Base-by-base conservation (phyloP, 2,113 vertebrate genomes). In the Marmota flaviventris region DNA sequence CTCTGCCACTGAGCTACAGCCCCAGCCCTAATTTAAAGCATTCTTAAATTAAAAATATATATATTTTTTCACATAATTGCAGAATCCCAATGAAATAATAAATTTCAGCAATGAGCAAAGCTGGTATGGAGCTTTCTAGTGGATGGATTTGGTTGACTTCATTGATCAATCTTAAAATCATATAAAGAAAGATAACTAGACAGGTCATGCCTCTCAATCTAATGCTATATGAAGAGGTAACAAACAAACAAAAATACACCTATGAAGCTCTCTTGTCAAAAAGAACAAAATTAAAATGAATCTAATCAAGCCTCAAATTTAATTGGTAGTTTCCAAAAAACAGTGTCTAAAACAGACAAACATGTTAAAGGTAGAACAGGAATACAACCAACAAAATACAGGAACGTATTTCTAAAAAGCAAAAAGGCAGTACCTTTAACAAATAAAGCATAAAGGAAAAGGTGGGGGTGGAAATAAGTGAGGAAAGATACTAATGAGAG, bases 321-420 rank as follows among this genome's bases (percentile, higher is more conserved):
- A 53, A 92, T 58, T 22, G 81, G 42, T 86, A 82, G 67, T 79
- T 73, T 75, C 67, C 56, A 87, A 29, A 92, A 95, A 92, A 45
- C 56, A 85, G 2, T 78, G 25, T 78, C 75, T 51, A 75, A 16
- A 63, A 91, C 34, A 91, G 73, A 85, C 24, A 25, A 91, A 69
- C 29, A 51, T 65, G 8, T 65, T 87, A 56, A 86, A 91, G 27
- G 53, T 24, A 87, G 8, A 87, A 45, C 5, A 95, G 67, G 67
- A 11, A 65, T 39, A 73, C 3, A 53, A 91, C 85, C 37, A 58
- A n/a, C 37, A 84, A 91, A 91, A 85, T 70, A 51, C 39, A 77
- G 56, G 56, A 58, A 58, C 2, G 24, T 6, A 58, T 58, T 58
- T 58, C 56, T 58, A 75, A 91, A 85, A 72, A 53, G 58, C 25